Evolutionary conservation across 1,140 invertebrate species (phyloP), one percentile per base, ranked within the genome.

Genomic region (Zaprionus lachaisei): DNA sequence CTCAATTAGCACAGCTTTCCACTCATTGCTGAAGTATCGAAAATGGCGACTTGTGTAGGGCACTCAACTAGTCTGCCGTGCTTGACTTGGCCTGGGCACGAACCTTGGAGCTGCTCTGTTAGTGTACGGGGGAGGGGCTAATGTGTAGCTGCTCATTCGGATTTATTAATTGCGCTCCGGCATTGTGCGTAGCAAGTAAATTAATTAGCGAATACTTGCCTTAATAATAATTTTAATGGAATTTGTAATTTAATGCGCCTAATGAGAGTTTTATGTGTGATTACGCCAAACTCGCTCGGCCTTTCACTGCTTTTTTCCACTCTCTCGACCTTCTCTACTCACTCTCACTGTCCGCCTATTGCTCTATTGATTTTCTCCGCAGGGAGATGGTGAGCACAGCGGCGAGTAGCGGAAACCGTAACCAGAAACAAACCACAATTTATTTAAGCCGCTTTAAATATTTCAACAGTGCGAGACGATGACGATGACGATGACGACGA

Each of bases 221-320:
- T 83, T 87, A 84, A 91, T 91, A 91, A 91, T 91, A 80, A 91
- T 87, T 91, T 89, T 91, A 91, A 91, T 91, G 89, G 89, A 91
- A 91, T 91, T 91, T 91, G 89, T 91, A 91, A 91, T 91, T 89
- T 91, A 91, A 91, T 91, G 89, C 89, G 89, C 51, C 89, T 91
- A 91, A 91, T 75, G 89, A 83, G 89, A 91, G 89, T 90, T 90
- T 90, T 90, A 90, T 90, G 86, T 82, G 86, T 74, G 86, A 89
- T 89, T 89, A 89, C 79, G 72, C 66, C 49, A 51, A 63, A 57
- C 37, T 67, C 26, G 26, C 20, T 41, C 15, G 20, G 11, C n/a
- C 22, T 12, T 14, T 47, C n/a, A 6, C 41, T n/a, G 2, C n/a
- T 47, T 6, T 17, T 20, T n/a, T 47, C 41, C 41, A 15, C 28